A percentile compares a stretch with the other conserved stretches of the same genome.
These are phyloP conservation scores for Oncorhynchus keta DNA, from an alignment of 2,113 vertebrate genomes.

Conservation along the genomic window DNA sequence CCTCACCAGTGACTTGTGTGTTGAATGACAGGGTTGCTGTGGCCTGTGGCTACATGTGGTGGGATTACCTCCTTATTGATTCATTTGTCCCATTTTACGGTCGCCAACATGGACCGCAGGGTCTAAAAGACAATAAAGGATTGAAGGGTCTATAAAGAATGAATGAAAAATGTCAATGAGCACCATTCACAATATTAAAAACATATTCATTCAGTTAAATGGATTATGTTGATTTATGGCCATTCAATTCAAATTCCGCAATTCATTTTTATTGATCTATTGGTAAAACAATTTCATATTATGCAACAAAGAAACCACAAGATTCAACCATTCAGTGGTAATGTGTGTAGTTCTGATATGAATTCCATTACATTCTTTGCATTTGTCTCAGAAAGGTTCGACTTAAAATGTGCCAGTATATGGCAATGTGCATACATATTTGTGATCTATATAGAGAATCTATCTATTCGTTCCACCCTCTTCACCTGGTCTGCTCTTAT, in stretches of 20 bases:
- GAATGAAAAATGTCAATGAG: not conserved
- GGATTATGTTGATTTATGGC: not conserved
- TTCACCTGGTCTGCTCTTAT: constrained; percentile 39
- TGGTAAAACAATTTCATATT: not conserved
- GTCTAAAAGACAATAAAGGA: constrained; percentile 66
- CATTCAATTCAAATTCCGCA: not conserved
- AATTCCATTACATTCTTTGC: too few species aligned
- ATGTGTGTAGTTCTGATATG: too few species aligned
- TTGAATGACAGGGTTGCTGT: constrained; percentile 36
- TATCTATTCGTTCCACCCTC: too few species aligned
- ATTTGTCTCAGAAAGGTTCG: too few species aligned
- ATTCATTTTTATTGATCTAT: not conserved
- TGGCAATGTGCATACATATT: too few species aligned
- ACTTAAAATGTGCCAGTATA: too few species aligned
- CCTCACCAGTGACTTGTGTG: constrained; percentile 25
- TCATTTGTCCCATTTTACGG: constrained; percentile 74
- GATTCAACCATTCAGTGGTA: too few species aligned
- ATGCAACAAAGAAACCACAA: too few species aligned
- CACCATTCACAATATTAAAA: not conserved
- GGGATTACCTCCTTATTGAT: constrained; percentile 85
- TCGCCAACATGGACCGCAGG: constrained; percentile 81
- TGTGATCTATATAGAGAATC: too few species aligned
- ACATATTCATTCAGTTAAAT: not conserved
- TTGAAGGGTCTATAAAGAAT: not conserved
- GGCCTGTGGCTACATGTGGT: constrained; percentile 80